Conservation (phyloP, 2,797 vertebrate genomes). For the Tiaroga cobitis region DNA sequence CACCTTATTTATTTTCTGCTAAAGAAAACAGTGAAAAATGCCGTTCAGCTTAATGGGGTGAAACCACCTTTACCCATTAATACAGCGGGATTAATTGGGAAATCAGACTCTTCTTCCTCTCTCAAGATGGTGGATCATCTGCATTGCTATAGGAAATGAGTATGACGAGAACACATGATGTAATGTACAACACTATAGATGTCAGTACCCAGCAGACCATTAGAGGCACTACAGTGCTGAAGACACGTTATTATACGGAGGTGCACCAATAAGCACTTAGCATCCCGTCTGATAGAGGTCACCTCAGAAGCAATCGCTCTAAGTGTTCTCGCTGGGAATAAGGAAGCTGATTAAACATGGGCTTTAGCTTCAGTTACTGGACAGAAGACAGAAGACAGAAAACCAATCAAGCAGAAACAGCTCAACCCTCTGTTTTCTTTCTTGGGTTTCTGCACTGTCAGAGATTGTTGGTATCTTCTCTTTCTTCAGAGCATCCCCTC, state of each 20-base stretch:
- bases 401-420: conserved; percentile 65
- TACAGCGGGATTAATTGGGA: conserved; percentile 45
- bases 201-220: conserved; percentile 40
- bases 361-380: conserved; percentile 62
- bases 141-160: conserved; percentile 23
- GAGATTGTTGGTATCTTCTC: background rate
- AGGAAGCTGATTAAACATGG: conserved; percentile 68
- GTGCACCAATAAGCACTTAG: background rate
- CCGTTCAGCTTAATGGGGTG: conserved; percentile 77
- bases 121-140: conserved; percentile 57
- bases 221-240: conserved; percentile 23
- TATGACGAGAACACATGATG: background rate
- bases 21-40: conserved; percentile 50
- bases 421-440: conserved; percentile 10
- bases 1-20: conserved; percentile 61
- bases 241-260: background rate
- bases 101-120: conserved; percentile 17
- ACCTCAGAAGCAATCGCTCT: conserved; percentile 74
- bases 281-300: conserved; percentile 70
- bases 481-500: background rate
- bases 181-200: background rate
- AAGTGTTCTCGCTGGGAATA: conserved; percentile 79
- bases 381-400: conserved; percentile 61
- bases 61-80: conserved; percentile 67
- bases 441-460: conserved; percentile 22